Conservation (phyloP, 1,140 invertebrate species). For the Eupeodes corollae region DNA sequence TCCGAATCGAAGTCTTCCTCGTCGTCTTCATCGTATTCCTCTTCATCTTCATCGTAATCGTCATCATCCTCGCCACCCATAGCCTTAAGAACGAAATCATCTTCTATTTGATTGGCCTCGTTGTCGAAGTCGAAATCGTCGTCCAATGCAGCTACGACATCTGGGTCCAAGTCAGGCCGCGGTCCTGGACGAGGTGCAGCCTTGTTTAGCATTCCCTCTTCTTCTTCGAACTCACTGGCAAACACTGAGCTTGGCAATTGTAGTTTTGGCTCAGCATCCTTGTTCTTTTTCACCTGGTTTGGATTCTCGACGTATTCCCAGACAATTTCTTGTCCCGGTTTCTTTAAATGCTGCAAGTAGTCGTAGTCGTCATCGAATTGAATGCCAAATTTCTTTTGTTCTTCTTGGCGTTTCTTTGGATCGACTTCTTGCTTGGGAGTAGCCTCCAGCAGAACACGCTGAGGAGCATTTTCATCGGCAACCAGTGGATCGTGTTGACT, state of each 20-base stretch:
- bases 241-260: conserved; percentile 82
- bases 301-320: conserved; percentile 36
- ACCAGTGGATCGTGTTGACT: conserved; percentile 85
- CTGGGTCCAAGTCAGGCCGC: conserved; percentile 77
- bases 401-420: conserved; percentile 52
- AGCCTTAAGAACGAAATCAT: conserved; percentile 78
- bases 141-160: conserved; percentile 85
- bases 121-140: conserved; percentile 81
- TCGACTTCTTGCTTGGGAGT: conserved; percentile 25
- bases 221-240: conserved; percentile 76
- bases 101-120: conserved; percentile 75
- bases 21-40: conserved; percentile 34
- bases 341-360: conserved; percentile 85
- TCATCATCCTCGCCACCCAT: conserved; percentile 47
- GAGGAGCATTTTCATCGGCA: conserved; percentile 77
- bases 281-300: conserved; percentile 24
- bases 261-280: conserved; percentile 17
- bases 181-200: conserved; percentile 66
- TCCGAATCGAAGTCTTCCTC: conserved; percentile 36
- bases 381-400: conserved; percentile 84
- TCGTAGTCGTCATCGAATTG: conserved; percentile 94
- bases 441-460: conserved; percentile 61
- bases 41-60: conserved; percentile 40
- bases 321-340: conserved; percentile 37
- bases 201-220: conserved; percentile 79